Evolutionary conservation across 1,140 invertebrate genomes (phyloP), one percentile per base, ranked within the genome.

Genomic region (Bathynomus jamesi): DNA sequence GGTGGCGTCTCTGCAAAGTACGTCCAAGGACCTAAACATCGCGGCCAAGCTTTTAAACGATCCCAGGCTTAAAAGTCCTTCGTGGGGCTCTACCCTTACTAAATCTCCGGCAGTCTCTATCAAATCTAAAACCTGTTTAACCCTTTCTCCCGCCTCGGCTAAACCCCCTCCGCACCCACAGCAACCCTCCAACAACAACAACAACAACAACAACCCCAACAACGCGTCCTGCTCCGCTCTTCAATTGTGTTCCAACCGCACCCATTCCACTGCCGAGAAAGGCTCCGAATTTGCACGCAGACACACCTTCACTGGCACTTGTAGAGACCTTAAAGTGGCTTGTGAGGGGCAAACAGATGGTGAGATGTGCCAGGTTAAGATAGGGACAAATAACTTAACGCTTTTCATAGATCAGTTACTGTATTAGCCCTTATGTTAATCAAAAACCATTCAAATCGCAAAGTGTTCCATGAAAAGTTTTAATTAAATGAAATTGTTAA

Each of bases 11-110:
- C 72, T 77, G 13, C 76, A 77, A 74, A 77, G 76, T 77, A 78
- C 40, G 89, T 88, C 78, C 40, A 53, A 53, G 5, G 40, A 53
- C 13, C 40, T 53, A 21, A 53, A 53, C 21, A 53, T 1, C 1
- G n/a, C n/a, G n/a, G n/a, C n/a, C n/a, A n/a, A n/a, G n/a, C n/a
- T n/a, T n/a, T n/a, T n/a, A n/a, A 53, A 17, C 40, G 40, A 53
- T 21, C 21, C 40, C 13, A 53, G 21, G 5, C 21, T 53, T 53
- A 53, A 53, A 53, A 53, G 17, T 40, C 32, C 40, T 5, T 53
- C 21, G 21, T 11, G 40, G 40, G 21, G 40, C 21, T 53, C 21
- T 17, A 53, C 40, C 21, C 40, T 21, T 21, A 17, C 40, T 1
- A 53, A 53, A 53, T 53, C 40, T 53, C 40, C 40, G 13, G 40